Evolutionary conservation across 2,888 invertebrate species (phyloP), one percentile per base, ranked within the genome.

Genomic region (Odontothrips loti): DNA sequence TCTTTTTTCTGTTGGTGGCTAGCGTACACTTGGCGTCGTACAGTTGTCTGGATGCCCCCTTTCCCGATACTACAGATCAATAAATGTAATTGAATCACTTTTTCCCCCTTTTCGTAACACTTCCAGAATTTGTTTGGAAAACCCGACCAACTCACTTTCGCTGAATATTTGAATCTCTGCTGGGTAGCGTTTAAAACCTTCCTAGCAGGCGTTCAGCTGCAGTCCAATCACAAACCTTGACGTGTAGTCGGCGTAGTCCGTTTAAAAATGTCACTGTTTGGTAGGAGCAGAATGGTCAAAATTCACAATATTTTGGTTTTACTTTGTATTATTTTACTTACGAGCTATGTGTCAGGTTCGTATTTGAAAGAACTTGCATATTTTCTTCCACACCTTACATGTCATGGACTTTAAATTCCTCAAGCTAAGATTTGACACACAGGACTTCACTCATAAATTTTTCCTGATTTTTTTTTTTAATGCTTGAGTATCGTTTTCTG

Each of bases 181-280:
- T 23, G 23, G 11, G 23, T 6, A 75, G 23, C 27, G 68, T 8
- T 75, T 27, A 10, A 27, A 20, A 0, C 27, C 11, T 75, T 75
- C 11, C 27, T 27, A 75, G 68, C 23, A 27, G 68, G 68, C 68
- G 68, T 23, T n/a, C 23, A 75, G 23, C 8, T 8, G 2, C 27
- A 12, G 27, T 23, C 68, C 68, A 75, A 75, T 75, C 68, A 75
- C 9, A 75, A 75, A 27, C 68, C 23, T 75, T 27, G 68, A 75
- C 68, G 68, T 75, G 68, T 75, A 75, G 68, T 75, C 68, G 68
- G 68, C 68, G 68, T 75, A 75, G 68, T 75, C 68, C 27, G 68
- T 75, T 75, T 75, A 75, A 75, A 75, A 75, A 75, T 75, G 68
- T 75, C 68, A 27, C 23, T 75, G 12, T 75, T 75, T 75, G 68